phyloP scores from a whole-genome alignment of 2,113 vertebrate species.

The Strix uralensis region DNA sequence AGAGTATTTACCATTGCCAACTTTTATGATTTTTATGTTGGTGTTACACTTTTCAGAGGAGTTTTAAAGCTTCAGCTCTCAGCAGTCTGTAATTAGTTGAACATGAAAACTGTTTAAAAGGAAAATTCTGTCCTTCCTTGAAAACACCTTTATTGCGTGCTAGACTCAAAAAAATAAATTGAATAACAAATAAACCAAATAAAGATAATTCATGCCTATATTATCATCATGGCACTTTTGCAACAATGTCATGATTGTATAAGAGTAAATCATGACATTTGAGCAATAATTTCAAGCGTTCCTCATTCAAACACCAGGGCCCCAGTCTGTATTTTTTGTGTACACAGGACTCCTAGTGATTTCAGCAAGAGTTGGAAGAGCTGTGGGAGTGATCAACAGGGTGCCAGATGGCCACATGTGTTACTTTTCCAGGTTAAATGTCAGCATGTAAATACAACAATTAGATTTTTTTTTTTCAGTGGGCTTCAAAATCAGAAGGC shows the following conservation, averaged over 20 bases:
- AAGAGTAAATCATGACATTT: background rate
- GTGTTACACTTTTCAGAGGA: background rate
- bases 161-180: background rate
- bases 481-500: background rate
- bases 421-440: slow-evolving; percentile 26
- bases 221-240: background rate
- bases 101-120: background rate
- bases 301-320: background rate
- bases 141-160: background rate
- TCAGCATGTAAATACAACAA: background rate
- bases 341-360: background rate
- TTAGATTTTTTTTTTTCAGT: background rate
- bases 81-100: background rate
- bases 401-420: background rate
- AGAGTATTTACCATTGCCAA: background rate
- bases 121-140: background rate
- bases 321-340: background rate
- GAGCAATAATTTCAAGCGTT: background rate
- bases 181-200: background rate
- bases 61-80: background rate
- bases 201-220: background rate
- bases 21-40: background rate
- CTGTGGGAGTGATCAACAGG: background rate
- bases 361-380: background rate
- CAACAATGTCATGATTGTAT: background rate